Base-by-base conservation (phyloP, 1,140 invertebrate species). In the Paraescarpia echinospica region DNA sequence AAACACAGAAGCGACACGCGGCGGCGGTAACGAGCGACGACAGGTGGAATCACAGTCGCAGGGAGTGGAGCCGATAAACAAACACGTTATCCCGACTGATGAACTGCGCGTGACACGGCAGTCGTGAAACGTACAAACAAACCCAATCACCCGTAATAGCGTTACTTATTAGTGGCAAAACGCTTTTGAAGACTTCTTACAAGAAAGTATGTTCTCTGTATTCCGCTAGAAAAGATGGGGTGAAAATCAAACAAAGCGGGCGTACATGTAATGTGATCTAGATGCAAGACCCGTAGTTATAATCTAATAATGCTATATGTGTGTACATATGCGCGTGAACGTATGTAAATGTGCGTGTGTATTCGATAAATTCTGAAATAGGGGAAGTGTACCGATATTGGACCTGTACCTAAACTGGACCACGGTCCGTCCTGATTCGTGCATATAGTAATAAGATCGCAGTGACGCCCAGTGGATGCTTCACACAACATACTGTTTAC, bases 1-100 rank as follows among this genome's bases (percentile, higher is more conserved):
- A 77, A 77, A 77, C 59, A 77, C 59, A 77, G 59, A 77, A 77
- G 59, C 59, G 59, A 77, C 59, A 77, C 59, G 59, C 59, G 59
- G 59, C 59, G 59, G 59, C 59, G 8, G 59, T 77, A 77, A 77
- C 59, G 59, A 77, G 59, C 22, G 27, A 27, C 27, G 59, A 77
- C 59, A 77, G 59, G 59, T 31, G 59, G 14, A 31, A 27, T 2
- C 8, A 31, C 27, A 31, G 59, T 31, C 27, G 18, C 27, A 4
- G 27, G 14, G 9, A 22, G 59, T 27, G 22, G 59, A 2, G 14
- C 27, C 59, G 18, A 31, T 77, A 77, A 77, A 77, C 59, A 77
- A 77, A 77, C 27, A 18, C 59, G 59, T 77, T 77, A 77, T 77
- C 59, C 59, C 18, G 59, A 18, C 18, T 14, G 59, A 77, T 77